Percentiles rank a stretch among this genome's conserved stretches.
Conservation (phyloP, 2,113 vertebrate genomes). For the Cnemophilus loriae region DNA sequence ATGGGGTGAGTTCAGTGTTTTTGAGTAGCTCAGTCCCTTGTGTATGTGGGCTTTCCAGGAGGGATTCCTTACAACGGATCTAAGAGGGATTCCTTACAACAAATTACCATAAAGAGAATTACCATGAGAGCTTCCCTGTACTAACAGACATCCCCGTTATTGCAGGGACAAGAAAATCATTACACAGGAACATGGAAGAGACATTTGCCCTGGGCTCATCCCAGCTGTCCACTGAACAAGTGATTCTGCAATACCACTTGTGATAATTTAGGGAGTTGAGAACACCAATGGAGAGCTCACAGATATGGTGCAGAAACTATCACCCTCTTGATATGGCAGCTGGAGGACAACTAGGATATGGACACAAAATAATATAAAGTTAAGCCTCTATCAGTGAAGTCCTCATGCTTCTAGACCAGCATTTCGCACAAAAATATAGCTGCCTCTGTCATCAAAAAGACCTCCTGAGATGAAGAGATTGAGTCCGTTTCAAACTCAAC, state of each 20-base stretch:
- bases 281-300: not conserved
- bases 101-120: not conserved
- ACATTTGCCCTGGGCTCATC: not conserved
- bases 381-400: not conserved
- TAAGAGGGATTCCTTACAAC: not conserved
- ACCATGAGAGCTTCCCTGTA: not conserved
- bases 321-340: not conserved
- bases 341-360: not conserved
- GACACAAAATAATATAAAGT: not conserved
- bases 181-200: not conserved
- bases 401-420: not conserved
- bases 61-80: not conserved
- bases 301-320: not conserved
- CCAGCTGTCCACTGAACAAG: not conserved
- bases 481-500: not conserved
- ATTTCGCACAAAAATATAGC: not conserved
- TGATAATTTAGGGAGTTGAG: not conserved
- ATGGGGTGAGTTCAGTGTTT: fast-evolving
- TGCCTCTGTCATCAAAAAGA: not conserved
- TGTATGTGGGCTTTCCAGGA: fast-evolving
- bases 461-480: not conserved
- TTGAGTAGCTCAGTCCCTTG: not conserved
- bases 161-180: not conserved
- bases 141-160: not conserved
- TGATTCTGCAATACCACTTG: not conserved